Percentiles rank a stretch among this genome's conserved stretches.
Conservation (phyloP, 2,797 vertebrate species). For the Erethizon dorsatum region DNA sequence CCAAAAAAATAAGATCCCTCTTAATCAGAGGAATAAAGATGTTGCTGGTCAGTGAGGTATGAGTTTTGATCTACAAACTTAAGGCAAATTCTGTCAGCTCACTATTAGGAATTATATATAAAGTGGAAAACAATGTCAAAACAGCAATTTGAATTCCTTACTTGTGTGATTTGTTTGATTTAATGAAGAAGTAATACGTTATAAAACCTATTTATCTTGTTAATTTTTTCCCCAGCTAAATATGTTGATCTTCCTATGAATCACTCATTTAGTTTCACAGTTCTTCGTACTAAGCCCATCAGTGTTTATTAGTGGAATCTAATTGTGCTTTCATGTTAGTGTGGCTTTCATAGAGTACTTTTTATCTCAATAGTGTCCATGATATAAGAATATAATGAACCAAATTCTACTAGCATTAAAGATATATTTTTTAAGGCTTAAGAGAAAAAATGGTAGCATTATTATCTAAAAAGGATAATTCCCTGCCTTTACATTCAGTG, state of each 20-base stretch:
- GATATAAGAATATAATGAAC: constrained; percentile 53
- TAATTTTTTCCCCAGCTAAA: constrained; percentile 51
- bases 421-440: constrained; percentile 17
- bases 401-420: constrained; percentile 60
- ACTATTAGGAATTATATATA: constrained; percentile 37
- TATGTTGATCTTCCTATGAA: constrained; percentile 38
- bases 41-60: constrained; percentile 14
- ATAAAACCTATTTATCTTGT: constrained; percentile 52
- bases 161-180: constrained; percentile 69
- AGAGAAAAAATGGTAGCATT: background rate
- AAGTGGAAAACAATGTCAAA: background rate
- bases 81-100: constrained; percentile 56
- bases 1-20: background rate
- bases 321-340: constrained; percentile 2
- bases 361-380: background rate
- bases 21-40: constrained; percentile 54
- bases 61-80: constrained; percentile 73
- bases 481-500: background rate
- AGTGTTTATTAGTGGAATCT: constrained; percentile 37
- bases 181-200: constrained; percentile 54
- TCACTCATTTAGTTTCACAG: constrained; percentile 41
- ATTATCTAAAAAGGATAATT: constrained; percentile 15
- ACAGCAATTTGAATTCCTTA: constrained; percentile 65
- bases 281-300: background rate
- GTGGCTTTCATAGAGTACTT: constrained; percentile 55